phyloP scores from a whole-genome alignment of 2,888 invertebrate species.

The Calameuta pallipes region DNA sequence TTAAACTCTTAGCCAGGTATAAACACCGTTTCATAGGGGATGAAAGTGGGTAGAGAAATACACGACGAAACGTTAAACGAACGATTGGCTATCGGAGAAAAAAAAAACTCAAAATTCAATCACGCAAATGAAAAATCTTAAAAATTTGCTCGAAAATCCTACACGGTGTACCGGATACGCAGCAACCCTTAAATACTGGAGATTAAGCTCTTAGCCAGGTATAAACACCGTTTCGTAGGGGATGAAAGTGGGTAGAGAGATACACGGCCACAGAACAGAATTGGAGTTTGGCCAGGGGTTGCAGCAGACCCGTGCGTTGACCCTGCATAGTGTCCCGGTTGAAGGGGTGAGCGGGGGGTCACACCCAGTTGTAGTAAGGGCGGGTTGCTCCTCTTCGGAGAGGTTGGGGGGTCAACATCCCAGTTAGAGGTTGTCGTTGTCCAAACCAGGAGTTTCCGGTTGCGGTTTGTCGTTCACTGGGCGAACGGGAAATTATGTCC shows the following conservation, averaged over 20 bases:
- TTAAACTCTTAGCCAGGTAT: neutral
- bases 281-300: conserved; percentile 5
- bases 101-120: neutral
- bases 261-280: neutral
- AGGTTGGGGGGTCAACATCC: neutral
- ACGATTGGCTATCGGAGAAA: neutral
- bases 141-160: neutral
- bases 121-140: neutral
- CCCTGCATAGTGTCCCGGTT: neutral
- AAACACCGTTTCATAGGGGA: neutral
- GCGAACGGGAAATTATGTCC: neutral
- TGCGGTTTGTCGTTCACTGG: neutral
- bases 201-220: neutral
- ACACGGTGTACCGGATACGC: neutral
- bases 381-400: neutral
- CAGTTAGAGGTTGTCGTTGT: neutral
- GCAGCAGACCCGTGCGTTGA: neutral
- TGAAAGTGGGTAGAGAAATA: neutral
- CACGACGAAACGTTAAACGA: too few species aligned
- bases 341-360: neutral
- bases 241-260: neutral
- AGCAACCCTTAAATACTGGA: neutral
- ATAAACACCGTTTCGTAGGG: neutral
- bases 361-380: neutral
- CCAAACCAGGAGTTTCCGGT: neutral